Evolutionary conservation across 1,140 invertebrate genomes (phyloP).

Genomic region (Wasmannia auropunctata): DNA sequence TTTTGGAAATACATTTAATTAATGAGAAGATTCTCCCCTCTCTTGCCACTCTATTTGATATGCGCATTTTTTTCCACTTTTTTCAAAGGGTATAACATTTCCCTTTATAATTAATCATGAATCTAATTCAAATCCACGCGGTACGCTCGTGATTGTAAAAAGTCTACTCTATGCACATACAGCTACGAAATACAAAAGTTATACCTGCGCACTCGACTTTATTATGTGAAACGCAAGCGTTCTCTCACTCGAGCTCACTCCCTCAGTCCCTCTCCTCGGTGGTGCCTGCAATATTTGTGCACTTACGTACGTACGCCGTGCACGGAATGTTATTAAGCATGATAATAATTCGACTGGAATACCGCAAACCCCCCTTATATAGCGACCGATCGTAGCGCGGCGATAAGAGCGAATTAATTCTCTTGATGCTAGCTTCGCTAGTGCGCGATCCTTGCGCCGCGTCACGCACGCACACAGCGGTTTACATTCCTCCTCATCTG

Average conservation of each 20-base stretch:
- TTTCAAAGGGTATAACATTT: neutral
- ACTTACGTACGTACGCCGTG: constrained; percentile 29
- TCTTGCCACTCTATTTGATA: neutral
- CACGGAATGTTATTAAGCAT: constrained; percentile 52
- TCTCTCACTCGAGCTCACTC: too few species aligned
- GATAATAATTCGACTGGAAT: constrained; percentile 56
- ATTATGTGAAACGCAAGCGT: neutral
- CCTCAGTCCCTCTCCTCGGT: neutral
- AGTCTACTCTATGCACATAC: neutral
- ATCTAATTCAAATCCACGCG: constrained; percentile 1
- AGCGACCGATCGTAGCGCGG: constrained; percentile 30
- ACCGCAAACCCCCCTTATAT: constrained; percentile 36
- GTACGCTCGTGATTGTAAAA: neutral
- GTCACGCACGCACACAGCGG: constrained; percentile 34
- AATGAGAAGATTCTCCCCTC: neutral
- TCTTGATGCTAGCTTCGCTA: constrained; percentile 47
- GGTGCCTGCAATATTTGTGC: constrained; percentile 35
- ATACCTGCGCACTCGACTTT: neutral
- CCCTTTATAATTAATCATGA: neutral
- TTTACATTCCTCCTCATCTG: constrained; percentile 21
- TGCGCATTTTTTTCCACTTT: too few species aligned
- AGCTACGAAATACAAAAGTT: constrained; percentile 12
- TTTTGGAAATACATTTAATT: neutral
- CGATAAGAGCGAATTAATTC: constrained; percentile 58
- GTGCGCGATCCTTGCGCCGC: constrained; percentile 15